Base-by-base conservation (phyloP, 37 sponge, comb jelly and placozoan genomes). In the Corticium candelabrum region DNA sequence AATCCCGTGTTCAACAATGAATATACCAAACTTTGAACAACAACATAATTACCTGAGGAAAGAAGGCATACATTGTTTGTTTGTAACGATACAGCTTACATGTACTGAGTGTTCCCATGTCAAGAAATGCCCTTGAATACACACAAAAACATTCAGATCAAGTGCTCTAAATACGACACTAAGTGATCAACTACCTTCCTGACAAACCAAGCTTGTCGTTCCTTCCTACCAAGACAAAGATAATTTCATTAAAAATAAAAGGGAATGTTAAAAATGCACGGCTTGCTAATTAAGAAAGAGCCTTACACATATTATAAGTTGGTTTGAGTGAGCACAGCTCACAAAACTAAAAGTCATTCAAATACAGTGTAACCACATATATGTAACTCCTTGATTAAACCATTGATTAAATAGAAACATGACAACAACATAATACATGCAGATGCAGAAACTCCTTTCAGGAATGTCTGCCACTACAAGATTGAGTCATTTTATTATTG, bases 31-130 rank as follows among this genome's bases (percentile, higher is more conserved):
- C 36, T 72, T n/a, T 72, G 11, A 15, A 27, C 29, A 27, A 0
- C 67, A 75, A 32, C 82, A 82, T 21, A 29, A n/a, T 68, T 70
- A 78, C 79, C 21, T 29, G 27, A 41, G 79, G 79, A 56, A 7
- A 4, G 31, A 79, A 79, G 11, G 80, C 73, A 31, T 34, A 79
- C 31, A 79, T 30, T 35, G 36, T 3, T 34, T 31, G 29, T 2
- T 71, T 2, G 72, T 69, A 2, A 29, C 39, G n/a, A 41, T 88
- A 91, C 67, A 91, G 70, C 78, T 87, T 86, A 41, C 92, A 85
- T 41, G 92, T 91, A 4, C 85, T 83, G 1, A 91, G 79, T 35
- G 80, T 76, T 0, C 92, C 92, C 68, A 85, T 86, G 41, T 40
- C 37, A 1, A 81, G 83, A 3, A 72, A 77, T 32, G 85, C 85